A percentile compares a stretch with the other conserved stretches of the same genome.
phyloP scores from a whole-genome alignment of 30 jellyfish, hydroid and myxozoan genomes.

The Turritopsis dohrnii region DNA sequence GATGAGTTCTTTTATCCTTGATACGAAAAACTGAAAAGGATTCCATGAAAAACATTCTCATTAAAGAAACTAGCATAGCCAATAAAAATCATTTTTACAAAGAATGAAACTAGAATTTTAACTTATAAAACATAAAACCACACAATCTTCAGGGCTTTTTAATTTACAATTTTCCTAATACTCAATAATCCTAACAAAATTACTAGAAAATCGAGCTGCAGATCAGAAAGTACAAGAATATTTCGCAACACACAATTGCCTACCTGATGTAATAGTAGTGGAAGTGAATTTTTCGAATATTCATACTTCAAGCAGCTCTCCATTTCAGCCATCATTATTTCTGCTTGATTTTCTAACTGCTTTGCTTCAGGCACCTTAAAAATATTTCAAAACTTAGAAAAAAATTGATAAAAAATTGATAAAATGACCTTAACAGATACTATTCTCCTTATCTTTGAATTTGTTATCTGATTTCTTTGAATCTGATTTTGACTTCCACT shows the following conservation, averaged over 20 bases:
- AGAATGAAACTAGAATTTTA: neutral
- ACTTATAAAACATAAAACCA: neutral
- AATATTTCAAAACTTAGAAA: neutral
- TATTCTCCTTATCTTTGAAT: too few relatives aligned
- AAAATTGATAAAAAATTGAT: too few relatives aligned
- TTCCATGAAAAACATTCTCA: neutral
- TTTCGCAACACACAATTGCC: too few relatives aligned
- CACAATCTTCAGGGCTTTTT: neutral
- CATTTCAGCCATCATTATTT: slow-evolving; percentile 52
- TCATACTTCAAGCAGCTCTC: slow-evolving; percentile 44
- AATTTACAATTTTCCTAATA: too few relatives aligned
- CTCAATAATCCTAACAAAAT: too few relatives aligned
- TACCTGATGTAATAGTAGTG: slow-evolving; percentile 73
- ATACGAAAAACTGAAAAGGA: slow-evolving; percentile 48
- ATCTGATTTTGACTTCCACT: neutral
- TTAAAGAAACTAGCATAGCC: neutral
- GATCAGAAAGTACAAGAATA: too few relatives aligned
- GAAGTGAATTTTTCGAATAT: slow-evolving; percentile 45
- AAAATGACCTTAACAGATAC: too few relatives aligned
- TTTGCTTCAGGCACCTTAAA: slow-evolving; percentile 57
- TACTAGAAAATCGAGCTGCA: too few relatives aligned
- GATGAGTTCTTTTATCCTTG: slow-evolving; percentile 50
- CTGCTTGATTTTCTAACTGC: slow-evolving; percentile 49
- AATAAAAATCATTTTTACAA: neutral
- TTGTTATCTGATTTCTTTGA: neutral